Evolutionary conservation across 2,888 invertebrate species (phyloP), one percentile per base, ranked within the genome.

Genomic region (Galerucella calmariensis): DNA sequence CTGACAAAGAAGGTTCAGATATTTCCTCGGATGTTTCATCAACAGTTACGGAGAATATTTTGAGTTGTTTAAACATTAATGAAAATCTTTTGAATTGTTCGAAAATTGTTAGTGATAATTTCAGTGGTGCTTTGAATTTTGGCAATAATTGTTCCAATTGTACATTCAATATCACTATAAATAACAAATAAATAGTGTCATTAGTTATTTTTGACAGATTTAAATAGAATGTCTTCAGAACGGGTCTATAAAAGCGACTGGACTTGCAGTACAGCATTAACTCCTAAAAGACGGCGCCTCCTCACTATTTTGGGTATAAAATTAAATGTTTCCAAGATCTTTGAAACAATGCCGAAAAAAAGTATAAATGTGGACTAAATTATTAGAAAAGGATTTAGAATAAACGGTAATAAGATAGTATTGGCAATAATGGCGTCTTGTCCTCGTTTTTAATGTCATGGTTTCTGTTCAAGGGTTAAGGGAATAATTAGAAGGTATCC

Each of bases 401-500:
- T 48, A 59, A 46, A 58, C 66, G 59, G 66, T 72, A 72, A 72
- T 72, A 66, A 72, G 66, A 58, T 66, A 72, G 66, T 72, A 66
- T 72, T 72, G 66, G 72, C 72, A 59, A 72, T 58, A 44, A 24
- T 46, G 66, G 72, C 71, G 69, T 65, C 71, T 72, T 67, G 66
- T 72, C 66, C 46, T 65, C 46, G 20, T 16, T 46, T 41, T 44
- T 65, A 65, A 46, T 65, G 41, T 41, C 44, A 20, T 65, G 20
- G 44, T 44, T 44, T 46, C 16, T 46, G 46, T 41, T 65, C 16
- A 65, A 65, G 63, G 63, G 63, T 65, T 65, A 65, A 56, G 14
- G 44, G 27, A 53, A 53, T 68, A 68, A 65, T 65, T 65, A 65
- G 63, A 44, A 41, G 63, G 63, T 65, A 65, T 65, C 63, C 63